Evolutionary conservation across 2,113 vertebrate species (phyloP).

Genomic region (Pongo pygmaeus): DNA sequence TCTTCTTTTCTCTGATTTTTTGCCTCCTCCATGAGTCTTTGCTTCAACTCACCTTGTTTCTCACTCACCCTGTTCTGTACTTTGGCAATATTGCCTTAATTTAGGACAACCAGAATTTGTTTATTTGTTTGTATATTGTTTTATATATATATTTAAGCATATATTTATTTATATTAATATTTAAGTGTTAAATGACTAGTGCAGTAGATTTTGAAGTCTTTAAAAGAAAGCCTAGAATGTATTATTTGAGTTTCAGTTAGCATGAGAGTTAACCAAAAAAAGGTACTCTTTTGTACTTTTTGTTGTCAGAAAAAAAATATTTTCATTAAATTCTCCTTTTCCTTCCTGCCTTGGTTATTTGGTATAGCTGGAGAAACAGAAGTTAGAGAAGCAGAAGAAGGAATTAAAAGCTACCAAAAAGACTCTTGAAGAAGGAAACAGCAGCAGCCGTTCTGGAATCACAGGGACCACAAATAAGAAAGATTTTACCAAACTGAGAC

Average conservation of each 20-base stretch:
- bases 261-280: background rate
- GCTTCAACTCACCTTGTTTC: background rate
- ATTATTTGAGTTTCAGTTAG: background rate
- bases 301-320: conserved; percentile 27
- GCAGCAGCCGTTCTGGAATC: conserved; percentile 48
- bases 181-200: background rate
- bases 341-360: background rate
- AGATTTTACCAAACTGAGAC: conserved; percentile 83
- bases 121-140: background rate
- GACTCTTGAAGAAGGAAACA: conserved; percentile 72
- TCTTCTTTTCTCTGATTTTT: background rate
- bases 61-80: background rate
- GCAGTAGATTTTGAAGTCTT: background rate
- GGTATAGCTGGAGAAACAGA: conserved; percentile 88
- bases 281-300: too few species aligned
- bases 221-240: background rate
- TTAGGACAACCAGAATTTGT: background rate
- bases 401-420: conserved; percentile 80
- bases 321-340: conserved; percentile 32
- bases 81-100: background rate
- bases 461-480: conserved; percentile 83
- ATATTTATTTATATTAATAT: too few species aligned
- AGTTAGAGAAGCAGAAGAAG: conserved; percentile 83
- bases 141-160: background rate
- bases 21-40: background rate